Evolutionary conservation across 2,797 vertebrate species (phyloP), one percentile per base, ranked within the genome.

Genomic region (Zalophus californianus): DNA sequence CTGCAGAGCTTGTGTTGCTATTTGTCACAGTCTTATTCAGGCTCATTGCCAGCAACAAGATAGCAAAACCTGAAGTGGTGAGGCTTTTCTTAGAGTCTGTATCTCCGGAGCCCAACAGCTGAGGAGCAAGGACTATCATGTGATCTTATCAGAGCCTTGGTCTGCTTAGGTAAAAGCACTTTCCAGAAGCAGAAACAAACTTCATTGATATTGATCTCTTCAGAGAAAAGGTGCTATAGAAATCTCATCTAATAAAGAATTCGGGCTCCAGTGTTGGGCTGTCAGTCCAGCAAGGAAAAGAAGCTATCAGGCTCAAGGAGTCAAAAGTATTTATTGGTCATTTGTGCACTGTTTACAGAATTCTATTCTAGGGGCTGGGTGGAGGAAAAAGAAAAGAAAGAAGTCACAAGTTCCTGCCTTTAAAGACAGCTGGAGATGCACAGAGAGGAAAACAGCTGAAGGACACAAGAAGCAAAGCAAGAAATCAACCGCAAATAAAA

Each of bases 221-320:
- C 56, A 91, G 80, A 91, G 80, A 38, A 94, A 87, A 96, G 91
- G 62, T 90, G 89, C 93, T 93, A 83, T 3, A 94, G 84, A 97
- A 97, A 97, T 96, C 89, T 88, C 91, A 91, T 68, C 94, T 92
- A 95, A 97, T 96, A 96, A 95, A 97, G 90, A 92, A 95, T 72
- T 92, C 73, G 56, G 64, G 52, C 58, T 95, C 52, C 13, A 70
- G 29, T 41, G 20, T 3, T 78, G 52, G 77, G 78, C 92, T 92
- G 75, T 72, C 88, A 95, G 62, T 92, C 58, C 58, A 91, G 83
- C 68, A 93, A 66, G 54, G 70, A 70, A 94, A 89, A 95, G 91
- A 88, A 84, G 88, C 85, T 60, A 73, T 90, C 60, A 86, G 86
- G 56, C 91, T 92, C 94, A 95, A 93, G 82, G 50, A 96, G 91